Evolutionary conservation across 2,888 invertebrate species (phyloP).

Genomic region (Chrysotoxum bicinctum): DNA sequence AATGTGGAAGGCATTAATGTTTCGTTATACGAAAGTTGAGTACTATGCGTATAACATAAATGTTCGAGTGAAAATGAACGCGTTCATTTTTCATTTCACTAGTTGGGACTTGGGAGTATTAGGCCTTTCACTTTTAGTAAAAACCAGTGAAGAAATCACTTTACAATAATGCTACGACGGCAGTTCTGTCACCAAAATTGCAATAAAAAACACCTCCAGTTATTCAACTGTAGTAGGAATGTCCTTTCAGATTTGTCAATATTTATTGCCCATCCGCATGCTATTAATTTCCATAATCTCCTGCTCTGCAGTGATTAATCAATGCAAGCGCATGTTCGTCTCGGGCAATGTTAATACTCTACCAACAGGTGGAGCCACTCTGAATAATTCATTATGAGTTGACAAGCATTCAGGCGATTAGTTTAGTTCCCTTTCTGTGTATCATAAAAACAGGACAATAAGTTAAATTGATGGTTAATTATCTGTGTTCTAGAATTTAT

Average conservation of each 20-base stretch:
- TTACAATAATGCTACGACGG: too few species aligned
- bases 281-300: slow-evolving; percentile 69
- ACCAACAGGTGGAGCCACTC: slow-evolving; percentile 65
- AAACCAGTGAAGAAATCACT: too few species aligned
- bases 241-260: slow-evolving; percentile 30
- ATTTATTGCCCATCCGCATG: slow-evolving; percentile 67
- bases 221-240: neutral
- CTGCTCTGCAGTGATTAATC: slow-evolving; percentile 52
- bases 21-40: too few species aligned
- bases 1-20: too few species aligned
- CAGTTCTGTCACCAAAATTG: too few species aligned
- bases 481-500: slow-evolving; percentile 36
- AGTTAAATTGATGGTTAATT: slow-evolving; percentile 62
- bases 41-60: too few species aligned
- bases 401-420: slow-evolving; percentile 62
- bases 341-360: slow-evolving; percentile 7
- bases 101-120: too few species aligned
- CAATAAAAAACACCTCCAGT: too few species aligned
- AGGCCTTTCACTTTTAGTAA: too few species aligned
- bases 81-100: too few species aligned
- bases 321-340: slow-evolving; percentile 19
- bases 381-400: slow-evolving; percentile 61
- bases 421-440: slow-evolving; percentile 7
- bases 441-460: slow-evolving; percentile 52
- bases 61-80: too few species aligned